phyloP scores from a whole-genome alignment of 2,797 vertebrate genomes.

The Brachyrhaphis roseni region DNA sequence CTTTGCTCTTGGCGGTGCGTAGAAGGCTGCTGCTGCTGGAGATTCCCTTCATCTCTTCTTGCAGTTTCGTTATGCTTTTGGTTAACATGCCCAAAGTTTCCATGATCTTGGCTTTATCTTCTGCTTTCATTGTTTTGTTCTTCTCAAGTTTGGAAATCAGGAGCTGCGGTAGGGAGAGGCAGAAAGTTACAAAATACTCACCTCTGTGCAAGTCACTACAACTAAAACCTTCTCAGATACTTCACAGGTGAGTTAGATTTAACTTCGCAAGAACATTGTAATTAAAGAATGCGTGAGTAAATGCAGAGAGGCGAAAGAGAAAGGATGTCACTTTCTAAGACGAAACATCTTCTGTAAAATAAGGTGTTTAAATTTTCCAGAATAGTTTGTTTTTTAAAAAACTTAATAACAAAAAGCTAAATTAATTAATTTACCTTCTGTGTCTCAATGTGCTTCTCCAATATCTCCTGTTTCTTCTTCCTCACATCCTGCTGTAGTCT shows the following conservation, averaged over 20 bases:
- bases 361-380: not conserved
- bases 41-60: conserved; percentile 93
- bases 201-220: not conserved
- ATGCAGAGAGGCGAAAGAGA: not conserved
- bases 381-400: not conserved
- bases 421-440: conserved; percentile 83
- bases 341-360: not conserved
- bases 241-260: not conserved
- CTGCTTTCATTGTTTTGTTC: conserved; percentile 93
- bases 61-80: conserved; percentile 94
- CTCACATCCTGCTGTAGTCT: conserved; percentile 94
- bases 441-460: conserved; percentile 98
- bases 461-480: conserved; percentile 97
- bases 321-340: not conserved
- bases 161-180: conserved; percentile 77
- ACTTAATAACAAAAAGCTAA: not conserved
- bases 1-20: conserved; percentile 88
- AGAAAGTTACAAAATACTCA: not conserved
- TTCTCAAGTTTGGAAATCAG: conserved; percentile 97
- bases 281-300: not conserved
- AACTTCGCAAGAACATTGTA: not conserved
- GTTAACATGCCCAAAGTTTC: conserved; percentile 90
- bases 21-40: conserved; percentile 78
- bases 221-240: not conserved
- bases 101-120: conserved; percentile 97